Evolutionary conservation across 2,797 vertebrate genomes (phyloP).

Genomic region (Hippopotamyrus pictus): DNA sequence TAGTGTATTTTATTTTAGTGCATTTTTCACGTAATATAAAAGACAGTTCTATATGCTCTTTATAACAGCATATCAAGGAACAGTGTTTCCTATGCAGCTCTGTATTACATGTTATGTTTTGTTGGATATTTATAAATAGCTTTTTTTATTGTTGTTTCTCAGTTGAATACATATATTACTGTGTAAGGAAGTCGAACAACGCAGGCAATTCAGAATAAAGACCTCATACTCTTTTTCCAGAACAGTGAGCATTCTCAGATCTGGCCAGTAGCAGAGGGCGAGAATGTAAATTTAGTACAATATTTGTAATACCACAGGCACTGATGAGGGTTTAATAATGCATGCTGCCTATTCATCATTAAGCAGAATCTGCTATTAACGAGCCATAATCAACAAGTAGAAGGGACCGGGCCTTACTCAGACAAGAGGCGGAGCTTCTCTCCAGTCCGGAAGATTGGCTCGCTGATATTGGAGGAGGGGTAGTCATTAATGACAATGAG

Average conservation of each 20-base stretch:
- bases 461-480: slow-evolving; percentile 69
- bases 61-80: neutral
- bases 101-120: neutral
- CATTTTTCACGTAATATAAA: neutral
- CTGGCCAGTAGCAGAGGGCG: neutral
- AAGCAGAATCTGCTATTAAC: neutral
- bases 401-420: slow-evolving; percentile 58
- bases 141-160: neutral
- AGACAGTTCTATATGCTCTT: neutral
- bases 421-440: slow-evolving; percentile 73
- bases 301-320: neutral
- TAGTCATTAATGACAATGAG: slow-evolving; percentile 71
- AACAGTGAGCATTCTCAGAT: neutral
- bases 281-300: neutral
- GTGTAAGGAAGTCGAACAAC: neutral
- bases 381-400: neutral
- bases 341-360: neutral
- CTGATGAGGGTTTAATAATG: neutral
- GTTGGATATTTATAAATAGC: neutral
- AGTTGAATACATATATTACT: neutral
- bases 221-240: neutral
- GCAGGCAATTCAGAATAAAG: neutral
- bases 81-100: neutral
- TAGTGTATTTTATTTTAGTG: neutral
- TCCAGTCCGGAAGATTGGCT: slow-evolving; percentile 72